Evolutionary conservation across 1,140 invertebrate genomes (phyloP), one percentile per base, ranked within the genome.

Genomic region (Aphelenchoides besseyi): DNA sequence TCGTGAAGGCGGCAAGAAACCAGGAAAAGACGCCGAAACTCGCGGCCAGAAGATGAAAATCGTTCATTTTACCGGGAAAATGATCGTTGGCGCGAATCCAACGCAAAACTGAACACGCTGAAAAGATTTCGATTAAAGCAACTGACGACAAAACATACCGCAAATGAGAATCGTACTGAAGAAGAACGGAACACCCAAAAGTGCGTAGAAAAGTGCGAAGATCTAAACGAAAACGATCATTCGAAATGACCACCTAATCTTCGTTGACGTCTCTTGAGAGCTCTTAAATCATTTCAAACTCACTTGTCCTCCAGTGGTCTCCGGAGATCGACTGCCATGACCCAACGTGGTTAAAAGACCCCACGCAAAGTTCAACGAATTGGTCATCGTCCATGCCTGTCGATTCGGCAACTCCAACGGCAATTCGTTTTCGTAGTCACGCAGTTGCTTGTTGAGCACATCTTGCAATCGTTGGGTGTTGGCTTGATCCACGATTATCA

Each of bases 281-380:
- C n/a, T n/a, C n/a, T n/a, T n/a, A n/a, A n/a, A n/a, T n/a, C n/a
- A n/a, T n/a, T n/a, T n/a, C n/a, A 9, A 62, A 32, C 18, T 2
- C 18, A 71, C 72, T 18, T 75, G 74, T 53, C 74, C 74, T 23
- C 74, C 75, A 23, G 29, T 36, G 23, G 74, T 75, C 28, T 63
- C 78, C 2, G 74, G 74, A 12, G 74, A 59, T 26, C 74, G 37
- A 64, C 55, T 70, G 9, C 74, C 74, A 33, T 75, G 75, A 23
- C 74, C 74, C n/a, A 75, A 72, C 29, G 74, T 75, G 16, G 74
- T 75, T 3, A 75, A 37, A 9, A 75, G 53, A 23, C 66, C 74
- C 69, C 69, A 78, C 29, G 72, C 72, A 37, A 78, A 75, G 36
- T 68, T 76, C 26, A 75, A 67, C 2, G 74, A 75, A 54, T 75